These are phyloP conservation scores for Thaleichthys pacificus DNA, from an alignment of 2,797 vertebrate genomes.

Conservation along the genomic window DNA sequence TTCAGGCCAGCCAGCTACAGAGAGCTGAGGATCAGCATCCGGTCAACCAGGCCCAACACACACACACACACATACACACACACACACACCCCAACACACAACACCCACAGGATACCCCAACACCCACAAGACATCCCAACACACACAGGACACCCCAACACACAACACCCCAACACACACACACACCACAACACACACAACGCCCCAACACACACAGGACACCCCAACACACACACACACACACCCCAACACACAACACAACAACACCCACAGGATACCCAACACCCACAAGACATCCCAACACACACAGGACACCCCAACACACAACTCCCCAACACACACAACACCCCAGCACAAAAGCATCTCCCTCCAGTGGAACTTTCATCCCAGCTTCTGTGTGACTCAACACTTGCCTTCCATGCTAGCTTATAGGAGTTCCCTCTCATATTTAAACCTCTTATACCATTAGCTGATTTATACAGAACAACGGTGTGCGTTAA, in stretches of 20 bases:
- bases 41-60: conserved; percentile 18
- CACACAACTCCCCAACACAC: no score
- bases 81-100: neutral
- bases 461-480: neutral
- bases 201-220: no score
- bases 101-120: no score
- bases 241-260: neutral
- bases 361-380: neutral
- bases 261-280: no score
- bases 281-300: no score
- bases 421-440: conserved; percentile 23
- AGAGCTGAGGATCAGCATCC: conserved; percentile 27
- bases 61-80: neutral
- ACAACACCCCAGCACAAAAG: neutral
- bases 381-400: neutral
- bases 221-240: no score
- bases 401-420: conserved; percentile 6
- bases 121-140: no score
- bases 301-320: no score
- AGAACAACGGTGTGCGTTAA: neutral
- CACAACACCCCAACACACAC: no score
- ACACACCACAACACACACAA: no score
- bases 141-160: no score
- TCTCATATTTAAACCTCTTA: conserved; percentile 30
- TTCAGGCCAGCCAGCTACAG: conserved; percentile 22